phyloP scores from a whole-genome alignment of 2,888 invertebrate genomes.

The Bugula neritina region DNA sequence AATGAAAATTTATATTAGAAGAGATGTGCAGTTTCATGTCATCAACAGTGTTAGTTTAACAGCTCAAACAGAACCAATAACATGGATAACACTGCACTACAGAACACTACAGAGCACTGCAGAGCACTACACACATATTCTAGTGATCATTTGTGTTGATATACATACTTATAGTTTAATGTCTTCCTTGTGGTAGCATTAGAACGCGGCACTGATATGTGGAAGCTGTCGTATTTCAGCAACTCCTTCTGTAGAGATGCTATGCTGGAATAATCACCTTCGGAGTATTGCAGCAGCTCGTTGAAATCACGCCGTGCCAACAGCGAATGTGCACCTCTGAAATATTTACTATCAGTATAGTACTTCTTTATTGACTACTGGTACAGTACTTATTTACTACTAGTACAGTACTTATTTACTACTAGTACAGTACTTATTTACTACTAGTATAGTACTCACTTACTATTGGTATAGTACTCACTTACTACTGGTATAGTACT shows the following conservation, averaged over 20 bases:
- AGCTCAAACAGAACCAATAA: too few species aligned
- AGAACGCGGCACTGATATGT: conserved; percentile 51
- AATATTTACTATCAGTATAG: conserved; percentile 26
- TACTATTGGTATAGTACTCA: conserved; percentile 34
- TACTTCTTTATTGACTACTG: conserved; percentile 62
- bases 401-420: conserved; percentile 29
- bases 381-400: conserved; percentile 58
- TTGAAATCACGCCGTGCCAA: conserved; percentile 48
- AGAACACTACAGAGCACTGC: too few species aligned
- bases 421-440: conserved; percentile 62
- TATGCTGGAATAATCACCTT: conserved; percentile 38
- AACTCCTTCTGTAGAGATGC: conserved; percentile 74
- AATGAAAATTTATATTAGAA: too few species aligned
- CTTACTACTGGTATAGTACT: conserved; percentile 67
- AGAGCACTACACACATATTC: too few species aligned
- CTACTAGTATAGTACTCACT: conserved; percentile 64
- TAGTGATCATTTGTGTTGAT: too few species aligned
- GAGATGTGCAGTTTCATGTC: too few species aligned
- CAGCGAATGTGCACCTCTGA: conserved; percentile 44
- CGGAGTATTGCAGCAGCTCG: conserved; percentile 44
- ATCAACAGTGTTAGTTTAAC: too few species aligned
- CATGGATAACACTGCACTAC: too few species aligned
- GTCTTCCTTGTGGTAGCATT: conserved; percentile 1
- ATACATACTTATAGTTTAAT: conserved; percentile 17
- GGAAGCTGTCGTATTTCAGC: conserved; percentile 75